phyloP scores from a whole-genome alignment of 2,113 vertebrate species.

The Mustelus asterias region DNA sequence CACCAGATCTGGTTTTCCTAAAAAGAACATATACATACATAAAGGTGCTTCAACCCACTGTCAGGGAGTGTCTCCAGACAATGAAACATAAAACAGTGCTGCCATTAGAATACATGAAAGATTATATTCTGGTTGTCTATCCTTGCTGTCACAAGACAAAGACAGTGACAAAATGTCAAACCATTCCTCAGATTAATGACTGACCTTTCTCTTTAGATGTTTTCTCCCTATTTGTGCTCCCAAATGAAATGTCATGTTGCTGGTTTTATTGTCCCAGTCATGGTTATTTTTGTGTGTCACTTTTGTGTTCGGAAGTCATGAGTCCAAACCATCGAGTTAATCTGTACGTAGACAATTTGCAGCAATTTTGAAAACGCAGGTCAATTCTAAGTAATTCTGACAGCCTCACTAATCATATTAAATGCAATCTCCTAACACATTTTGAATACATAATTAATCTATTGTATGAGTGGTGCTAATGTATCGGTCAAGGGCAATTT shows the following conservation, averaged over 20 bases:
- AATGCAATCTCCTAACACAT: constrained; percentile 47
- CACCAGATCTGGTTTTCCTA: not conserved
- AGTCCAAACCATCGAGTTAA: constrained; percentile 8
- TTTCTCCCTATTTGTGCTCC: not conserved
- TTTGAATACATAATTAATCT: constrained; percentile 52
- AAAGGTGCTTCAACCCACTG: not conserved
- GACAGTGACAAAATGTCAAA: not conserved
- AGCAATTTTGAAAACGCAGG: constrained; percentile 42
- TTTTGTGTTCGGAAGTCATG: not conserved
- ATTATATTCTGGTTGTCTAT: not conserved
- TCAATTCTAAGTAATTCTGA: constrained; percentile 51
- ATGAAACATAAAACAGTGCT: not conserved
- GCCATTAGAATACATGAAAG: not conserved
- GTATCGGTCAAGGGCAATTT: constrained; percentile 44
- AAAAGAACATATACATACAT: no score
- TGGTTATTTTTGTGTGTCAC: constrained; percentile 12
- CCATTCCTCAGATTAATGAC: not conserved
- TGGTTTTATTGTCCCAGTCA: not conserved
- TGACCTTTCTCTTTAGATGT: not conserved
- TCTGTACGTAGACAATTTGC: constrained; percentile 27
- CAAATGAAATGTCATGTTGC: constrained; percentile 12
- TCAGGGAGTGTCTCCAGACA: not conserved
- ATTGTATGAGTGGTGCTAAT: constrained; percentile 52
- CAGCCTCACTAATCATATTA: constrained; percentile 64
- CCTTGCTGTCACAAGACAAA: not conserved